A percentile compares a stretch with the other conserved stretches of the same genome.
Evolutionary conservation across 2,113 vertebrate genomes (phyloP).

Genomic region (Sapajus apella): DNA sequence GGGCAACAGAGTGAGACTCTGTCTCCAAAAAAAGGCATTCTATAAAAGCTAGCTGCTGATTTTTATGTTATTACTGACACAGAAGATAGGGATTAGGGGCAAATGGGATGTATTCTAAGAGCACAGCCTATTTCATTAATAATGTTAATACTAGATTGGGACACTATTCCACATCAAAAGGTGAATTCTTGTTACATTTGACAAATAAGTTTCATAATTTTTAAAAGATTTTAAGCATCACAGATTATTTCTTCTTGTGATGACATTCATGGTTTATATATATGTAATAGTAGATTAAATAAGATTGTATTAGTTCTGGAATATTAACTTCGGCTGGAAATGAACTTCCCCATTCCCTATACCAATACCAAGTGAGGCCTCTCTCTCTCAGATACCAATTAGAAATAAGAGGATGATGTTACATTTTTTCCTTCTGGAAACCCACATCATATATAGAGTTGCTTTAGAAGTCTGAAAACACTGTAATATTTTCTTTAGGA

Average conservation of each 20-base stretch:
- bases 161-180: neutral
- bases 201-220: neutral
- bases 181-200: neutral
- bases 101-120: neutral
- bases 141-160: neutral
- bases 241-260: neutral
- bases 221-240: neutral
- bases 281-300: neutral
- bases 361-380: neutral
- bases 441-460: neutral
- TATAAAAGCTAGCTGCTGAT: neutral
- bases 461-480: neutral
- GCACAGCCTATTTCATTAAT: neutral
- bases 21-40: neutral
- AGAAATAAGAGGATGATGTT: neutral
- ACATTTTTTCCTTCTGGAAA: neutral
- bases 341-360: neutral
- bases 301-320: neutral
- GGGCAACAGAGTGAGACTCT: no score
- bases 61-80: neutral
- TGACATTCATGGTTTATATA: neutral
- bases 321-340: neutral
- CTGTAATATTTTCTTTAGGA: neutral
- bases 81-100: neutral
- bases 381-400: neutral